A percentile compares a stretch with the other conserved stretches of the same genome.
phyloP scores from a whole-genome alignment of 2,113 vertebrate species.

The Stomatorhinus ivindoensis region DNA sequence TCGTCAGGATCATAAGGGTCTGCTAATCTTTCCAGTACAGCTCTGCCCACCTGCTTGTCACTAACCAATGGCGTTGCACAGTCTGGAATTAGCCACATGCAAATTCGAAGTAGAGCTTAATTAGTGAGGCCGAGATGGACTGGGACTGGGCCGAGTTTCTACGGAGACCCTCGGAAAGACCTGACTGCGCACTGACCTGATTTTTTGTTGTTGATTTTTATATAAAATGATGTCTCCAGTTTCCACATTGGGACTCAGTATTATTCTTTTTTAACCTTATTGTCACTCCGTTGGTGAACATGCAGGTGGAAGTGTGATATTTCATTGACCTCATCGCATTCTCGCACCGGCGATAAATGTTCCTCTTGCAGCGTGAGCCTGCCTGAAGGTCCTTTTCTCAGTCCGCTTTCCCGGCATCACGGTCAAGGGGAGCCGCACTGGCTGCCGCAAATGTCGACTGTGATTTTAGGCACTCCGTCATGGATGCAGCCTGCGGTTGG shows the following conservation, averaged over 20 bases:
- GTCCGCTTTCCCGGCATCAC: not conserved
- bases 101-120: slow-evolving; percentile 56
- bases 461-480: not conserved
- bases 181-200: not conserved
- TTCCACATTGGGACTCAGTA: not conserved
- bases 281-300: not conserved
- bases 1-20: not conserved
- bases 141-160: slow-evolving; percentile 10
- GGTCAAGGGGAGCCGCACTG: not conserved
- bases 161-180: not conserved
- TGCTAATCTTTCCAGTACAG: slow-evolving; percentile 39
- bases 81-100: slow-evolving; percentile 48
- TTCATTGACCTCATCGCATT: not conserved
- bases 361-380: not conserved
- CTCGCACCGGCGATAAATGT: not conserved
- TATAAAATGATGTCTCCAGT: not conserved
- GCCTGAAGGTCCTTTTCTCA: not conserved
- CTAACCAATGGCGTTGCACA: slow-evolving; percentile 60
- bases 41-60: slow-evolving; percentile 48
- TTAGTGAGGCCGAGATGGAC: slow-evolving; percentile 33
- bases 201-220: not conserved
- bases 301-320: not conserved
- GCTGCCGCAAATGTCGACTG: not conserved
- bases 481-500: not conserved
- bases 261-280: not conserved